Conservation (phyloP, 2,113 vertebrate species). For the Anolis sagrei region DNA sequence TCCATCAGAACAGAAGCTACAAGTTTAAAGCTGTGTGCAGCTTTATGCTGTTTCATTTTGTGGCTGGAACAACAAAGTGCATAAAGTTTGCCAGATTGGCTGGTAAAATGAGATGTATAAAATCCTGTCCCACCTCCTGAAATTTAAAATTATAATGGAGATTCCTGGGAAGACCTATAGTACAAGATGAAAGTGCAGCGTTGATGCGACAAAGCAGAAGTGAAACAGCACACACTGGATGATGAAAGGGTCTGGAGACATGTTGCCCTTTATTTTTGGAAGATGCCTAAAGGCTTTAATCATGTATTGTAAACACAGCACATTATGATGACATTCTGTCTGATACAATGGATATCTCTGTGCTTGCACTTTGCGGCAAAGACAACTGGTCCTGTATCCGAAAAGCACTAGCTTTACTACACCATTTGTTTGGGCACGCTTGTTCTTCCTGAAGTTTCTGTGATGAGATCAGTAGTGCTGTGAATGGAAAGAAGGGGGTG, state of each 20-base stretch:
- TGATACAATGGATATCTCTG: not conserved
- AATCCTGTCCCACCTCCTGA: not conserved
- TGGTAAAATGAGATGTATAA: not conserved
- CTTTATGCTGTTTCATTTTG: not conserved
- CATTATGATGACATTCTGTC: not conserved
- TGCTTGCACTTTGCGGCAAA: conserved; percentile 17
- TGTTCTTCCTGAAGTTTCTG: not conserved
- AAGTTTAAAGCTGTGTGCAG: not conserved
- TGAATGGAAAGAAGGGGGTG: not conserved
- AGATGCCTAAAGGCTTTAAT: conserved; percentile 19
- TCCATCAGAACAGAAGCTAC: not conserved
- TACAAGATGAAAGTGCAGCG: not conserved
- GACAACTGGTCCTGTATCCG: not conserved
- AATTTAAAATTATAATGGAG: too few species aligned
- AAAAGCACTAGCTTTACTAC: not conserved
- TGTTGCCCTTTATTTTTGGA: conserved; percentile 17
- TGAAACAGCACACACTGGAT: not conserved
- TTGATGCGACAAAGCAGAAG: conserved; percentile 5
- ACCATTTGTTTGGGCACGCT: not conserved
- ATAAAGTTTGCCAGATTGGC: not conserved
- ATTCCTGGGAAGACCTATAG: not conserved
- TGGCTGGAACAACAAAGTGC: too few species aligned
- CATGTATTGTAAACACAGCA: fast-evolving
- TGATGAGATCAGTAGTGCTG: not conserved
- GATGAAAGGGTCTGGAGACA: conserved; percentile 29